phyloP scores from a whole-genome alignment of 1,140 invertebrate species.

The Temnothorax longispinosus region DNA sequence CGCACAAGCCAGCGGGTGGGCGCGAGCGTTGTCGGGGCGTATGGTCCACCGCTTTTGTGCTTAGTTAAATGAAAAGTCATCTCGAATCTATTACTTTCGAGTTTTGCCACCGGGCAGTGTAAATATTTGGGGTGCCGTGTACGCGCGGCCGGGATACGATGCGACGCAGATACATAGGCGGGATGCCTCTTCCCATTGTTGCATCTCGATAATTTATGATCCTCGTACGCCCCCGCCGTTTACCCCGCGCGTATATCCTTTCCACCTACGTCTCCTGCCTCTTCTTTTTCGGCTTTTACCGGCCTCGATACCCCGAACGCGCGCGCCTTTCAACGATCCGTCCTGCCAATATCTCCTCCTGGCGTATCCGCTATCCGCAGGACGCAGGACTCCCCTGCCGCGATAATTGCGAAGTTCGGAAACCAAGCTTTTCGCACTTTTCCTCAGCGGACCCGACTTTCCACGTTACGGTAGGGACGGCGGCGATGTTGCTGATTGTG shows the following conservation, averaged over 20 bases:
- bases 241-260: slow-evolving; percentile 1
- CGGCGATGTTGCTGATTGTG: slow-evolving; percentile 64
- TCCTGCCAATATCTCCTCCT: neutral
- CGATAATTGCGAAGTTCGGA: slow-evolving; percentile 62
- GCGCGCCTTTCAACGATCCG: slow-evolving; percentile 5
- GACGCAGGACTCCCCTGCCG: slow-evolving; percentile 50
- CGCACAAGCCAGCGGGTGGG: slow-evolving; percentile 69
- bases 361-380: neutral
- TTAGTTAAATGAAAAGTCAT: slow-evolving; percentile 76
- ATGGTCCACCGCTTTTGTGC: slow-evolving; percentile 65
- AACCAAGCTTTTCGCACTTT: slow-evolving; percentile 68
- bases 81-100: slow-evolving; percentile 78
- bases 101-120: slow-evolving; percentile 74
- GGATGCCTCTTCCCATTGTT: slow-evolving; percentile 71
- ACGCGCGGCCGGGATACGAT: slow-evolving; percentile 10
- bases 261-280: slow-evolving; percentile 6
- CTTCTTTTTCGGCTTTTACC: slow-evolving; percentile 4
- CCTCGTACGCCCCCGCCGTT: slow-evolving; percentile 51
- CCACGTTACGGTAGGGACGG: neutral
- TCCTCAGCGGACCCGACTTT: slow-evolving; percentile 46
- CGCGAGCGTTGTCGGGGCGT: slow-evolving; percentile 29
- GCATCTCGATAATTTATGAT: slow-evolving; percentile 74
- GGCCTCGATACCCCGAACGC: neutral
- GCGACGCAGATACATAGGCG: slow-evolving; percentile 56
- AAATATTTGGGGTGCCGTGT: slow-evolving; percentile 73